Conservation (phyloP, 2,797 vertebrate species). For the Typhlichthys subterraneus region DNA sequence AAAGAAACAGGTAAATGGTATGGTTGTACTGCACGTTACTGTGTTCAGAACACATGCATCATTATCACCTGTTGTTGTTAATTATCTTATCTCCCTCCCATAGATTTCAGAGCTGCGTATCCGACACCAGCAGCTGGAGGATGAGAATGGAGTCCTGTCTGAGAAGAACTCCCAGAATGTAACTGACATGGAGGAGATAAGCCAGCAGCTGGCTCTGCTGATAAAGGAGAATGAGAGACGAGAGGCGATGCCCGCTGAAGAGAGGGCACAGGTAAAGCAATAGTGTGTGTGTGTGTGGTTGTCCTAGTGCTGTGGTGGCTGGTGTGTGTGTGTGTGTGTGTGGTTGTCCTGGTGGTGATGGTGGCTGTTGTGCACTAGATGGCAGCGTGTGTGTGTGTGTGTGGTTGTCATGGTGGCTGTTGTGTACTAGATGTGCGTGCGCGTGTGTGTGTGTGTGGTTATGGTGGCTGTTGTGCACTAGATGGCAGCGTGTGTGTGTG, state of each 20-base stretch:
- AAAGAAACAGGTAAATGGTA: constrained; percentile 82
- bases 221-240: constrained; percentile 66
- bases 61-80: no score
- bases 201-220: constrained; percentile 75
- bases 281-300: accelerated
- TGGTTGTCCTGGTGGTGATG: constrained; percentile 49
- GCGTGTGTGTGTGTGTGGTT: constrained; percentile 46
- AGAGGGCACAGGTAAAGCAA: constrained; percentile 51
- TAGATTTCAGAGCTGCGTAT: constrained; percentile 84
- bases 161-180: constrained; percentile 81
- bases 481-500: constrained; percentile 64
- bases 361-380: constrained; percentile 70
- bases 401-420: no score
- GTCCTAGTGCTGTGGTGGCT: neutral
- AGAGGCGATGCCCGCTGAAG: constrained; percentile 63
- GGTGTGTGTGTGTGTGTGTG: constrained; percentile 34
- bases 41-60: neutral
- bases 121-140: constrained; percentile 83
- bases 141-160: constrained; percentile 80
- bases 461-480: constrained; percentile 52
- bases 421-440: constrained; percentile 77
- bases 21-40: neutral
- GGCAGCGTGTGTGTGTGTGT: constrained; percentile 70
- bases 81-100: neutral
- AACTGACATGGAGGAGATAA: constrained; percentile 77